phyloP scores from a whole-genome alignment of 2,113 vertebrate genomes.

The Vidua chalybeata region DNA sequence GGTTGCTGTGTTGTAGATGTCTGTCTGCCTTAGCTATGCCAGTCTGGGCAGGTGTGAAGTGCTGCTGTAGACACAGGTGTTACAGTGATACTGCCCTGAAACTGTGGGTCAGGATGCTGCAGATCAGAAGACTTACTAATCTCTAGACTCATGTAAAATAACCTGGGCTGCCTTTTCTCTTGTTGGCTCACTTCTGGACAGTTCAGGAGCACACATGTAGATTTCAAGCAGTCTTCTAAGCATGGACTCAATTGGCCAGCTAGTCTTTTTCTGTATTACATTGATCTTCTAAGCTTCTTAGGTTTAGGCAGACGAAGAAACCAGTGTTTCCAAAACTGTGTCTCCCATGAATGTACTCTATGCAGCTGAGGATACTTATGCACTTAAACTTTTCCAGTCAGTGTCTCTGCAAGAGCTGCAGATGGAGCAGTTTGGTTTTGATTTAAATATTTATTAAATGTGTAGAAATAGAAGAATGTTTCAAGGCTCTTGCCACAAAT shows the following conservation, averaged over 20 bases:
- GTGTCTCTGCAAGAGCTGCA: background rate
- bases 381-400: background rate
- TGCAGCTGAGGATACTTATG: background rate
- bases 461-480: background rate
- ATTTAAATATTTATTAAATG: background rate
- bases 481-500: background rate
- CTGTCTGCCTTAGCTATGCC: background rate
- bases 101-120: background rate
- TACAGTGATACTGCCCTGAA: background rate
- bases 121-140: accelerated
- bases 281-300: background rate
- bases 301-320: background rate
- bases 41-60: background rate
- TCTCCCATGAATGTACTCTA: background rate
- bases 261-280: background rate
- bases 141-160: background rate
- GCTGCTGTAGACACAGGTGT: background rate
- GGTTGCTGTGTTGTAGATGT: background rate
- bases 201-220: background rate
- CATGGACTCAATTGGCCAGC: background rate
- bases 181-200: background rate
- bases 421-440: background rate
- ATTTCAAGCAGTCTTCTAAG: background rate
- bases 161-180: background rate
- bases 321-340: background rate